phyloP scores from a whole-genome alignment of 2,797 vertebrate species.

The Apodemus agrarius region DNA sequence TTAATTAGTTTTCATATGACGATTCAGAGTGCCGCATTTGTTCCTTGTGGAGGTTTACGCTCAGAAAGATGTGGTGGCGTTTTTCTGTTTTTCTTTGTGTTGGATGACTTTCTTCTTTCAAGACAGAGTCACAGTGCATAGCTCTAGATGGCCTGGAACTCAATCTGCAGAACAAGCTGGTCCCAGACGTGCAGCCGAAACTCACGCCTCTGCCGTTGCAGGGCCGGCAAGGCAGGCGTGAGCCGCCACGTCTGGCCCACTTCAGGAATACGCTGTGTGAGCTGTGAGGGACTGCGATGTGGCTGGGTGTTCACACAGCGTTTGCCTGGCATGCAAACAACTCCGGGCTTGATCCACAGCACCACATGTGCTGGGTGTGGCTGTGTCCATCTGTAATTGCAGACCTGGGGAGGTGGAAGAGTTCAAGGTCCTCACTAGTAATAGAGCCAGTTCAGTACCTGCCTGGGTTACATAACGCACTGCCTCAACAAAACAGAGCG shows the following conservation, averaged over 20 bases:
- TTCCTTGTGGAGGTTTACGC: not conserved
- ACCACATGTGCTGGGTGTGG: not conserved
- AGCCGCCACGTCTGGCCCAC: too few species aligned
- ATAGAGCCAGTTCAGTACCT: not conserved
- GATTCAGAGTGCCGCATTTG: not conserved
- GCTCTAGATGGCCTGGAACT: not conserved
- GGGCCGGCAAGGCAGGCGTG: not conserved
- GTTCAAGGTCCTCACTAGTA: not conserved
- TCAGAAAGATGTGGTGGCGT: not conserved
- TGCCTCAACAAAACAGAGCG: not conserved
- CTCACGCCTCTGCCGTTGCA: not conserved
- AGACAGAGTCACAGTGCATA: not conserved
- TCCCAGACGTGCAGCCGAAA: not conserved
- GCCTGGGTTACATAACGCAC: not conserved
- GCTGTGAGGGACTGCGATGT: not conserved
- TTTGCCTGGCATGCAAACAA: not conserved
- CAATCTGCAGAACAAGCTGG: not conserved
- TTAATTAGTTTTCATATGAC: not conserved
- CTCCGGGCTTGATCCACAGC: not conserved
- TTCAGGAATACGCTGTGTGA: not conserved
- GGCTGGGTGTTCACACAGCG: not conserved
- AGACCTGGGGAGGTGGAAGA: not conserved
- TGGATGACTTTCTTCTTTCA: not conserved
- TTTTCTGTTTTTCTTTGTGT: not conserved
- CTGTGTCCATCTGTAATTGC: not conserved